Conservation (phyloP, 1,140 invertebrate species). For the Xylocopa sonorina region DNA sequence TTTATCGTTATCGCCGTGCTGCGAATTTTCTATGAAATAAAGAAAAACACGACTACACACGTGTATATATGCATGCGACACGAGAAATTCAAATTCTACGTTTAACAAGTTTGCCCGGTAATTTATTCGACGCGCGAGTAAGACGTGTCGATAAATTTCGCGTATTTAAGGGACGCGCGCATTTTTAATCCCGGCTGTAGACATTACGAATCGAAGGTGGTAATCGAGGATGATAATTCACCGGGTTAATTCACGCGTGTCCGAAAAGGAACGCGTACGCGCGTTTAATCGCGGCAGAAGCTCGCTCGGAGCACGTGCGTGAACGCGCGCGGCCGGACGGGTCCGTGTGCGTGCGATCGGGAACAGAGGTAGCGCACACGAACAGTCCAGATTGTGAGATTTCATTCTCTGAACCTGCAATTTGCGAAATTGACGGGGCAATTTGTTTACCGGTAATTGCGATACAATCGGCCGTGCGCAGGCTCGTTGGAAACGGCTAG, state of each 20-base stretch:
- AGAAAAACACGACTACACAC: slow-evolving; percentile 3
- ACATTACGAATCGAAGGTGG: too few species aligned
- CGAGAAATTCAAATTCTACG: too few species aligned
- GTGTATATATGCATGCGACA: too few species aligned
- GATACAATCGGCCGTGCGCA: slow-evolving; percentile 70
- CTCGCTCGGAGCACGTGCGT: slow-evolving; percentile 53
- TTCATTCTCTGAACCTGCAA: slow-evolving; percentile 75
- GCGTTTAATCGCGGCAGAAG: slow-evolving; percentile 21
- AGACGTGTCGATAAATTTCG: too few species aligned
- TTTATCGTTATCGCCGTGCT: slow-evolving; percentile 49
- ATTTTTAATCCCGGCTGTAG: too few species aligned
- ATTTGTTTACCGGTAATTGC: slow-evolving; percentile 76
- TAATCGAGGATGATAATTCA: neutral
- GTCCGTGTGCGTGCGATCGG: slow-evolving; percentile 61
- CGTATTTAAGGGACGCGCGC: too few species aligned
- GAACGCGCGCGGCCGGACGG: neutral
- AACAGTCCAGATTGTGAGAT: slow-evolving; percentile 72
- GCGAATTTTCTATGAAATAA: too few species aligned
- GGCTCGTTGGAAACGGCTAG: slow-evolving; percentile 65
- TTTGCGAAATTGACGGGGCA: slow-evolving; percentile 76
- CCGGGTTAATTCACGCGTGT: neutral
- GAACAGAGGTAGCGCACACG: slow-evolving; percentile 58
- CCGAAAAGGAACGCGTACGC: neutral
- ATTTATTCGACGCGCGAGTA: too few species aligned
- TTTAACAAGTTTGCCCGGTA: too few species aligned